Evolutionary conservation across 2,113 vertebrate species (phyloP).

Genomic region (Gambusia holbrooki): DNA sequence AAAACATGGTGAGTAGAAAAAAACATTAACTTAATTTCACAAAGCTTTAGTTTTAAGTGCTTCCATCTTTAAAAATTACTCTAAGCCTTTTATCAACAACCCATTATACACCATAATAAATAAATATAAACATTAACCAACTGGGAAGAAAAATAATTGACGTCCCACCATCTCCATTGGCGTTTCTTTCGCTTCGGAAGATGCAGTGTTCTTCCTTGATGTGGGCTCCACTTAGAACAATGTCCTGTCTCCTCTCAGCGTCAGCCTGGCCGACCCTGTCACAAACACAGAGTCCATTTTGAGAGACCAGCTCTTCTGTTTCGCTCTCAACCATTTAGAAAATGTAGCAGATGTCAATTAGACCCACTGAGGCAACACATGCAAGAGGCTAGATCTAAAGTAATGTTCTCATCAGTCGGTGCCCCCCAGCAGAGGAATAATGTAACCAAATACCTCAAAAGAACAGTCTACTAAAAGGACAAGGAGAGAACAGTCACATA

Average conservation of each 20-base stretch:
- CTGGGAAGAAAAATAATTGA: not conserved
- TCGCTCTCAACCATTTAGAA: slow-evolving; percentile 31
- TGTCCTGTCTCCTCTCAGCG: slow-evolving; percentile 94
- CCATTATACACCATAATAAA: not conserved
- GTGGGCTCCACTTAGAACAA: slow-evolving; percentile 95
- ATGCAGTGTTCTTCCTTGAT: slow-evolving; percentile 97
- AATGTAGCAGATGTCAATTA: slow-evolving; percentile 7
- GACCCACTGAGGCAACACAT: slow-evolving; percentile 5
- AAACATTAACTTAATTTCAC: not conserved
- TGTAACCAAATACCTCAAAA: slow-evolving; percentile 39
- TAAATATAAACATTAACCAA: not conserved
- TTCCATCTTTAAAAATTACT: not conserved
- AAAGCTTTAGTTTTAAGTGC: not conserved
- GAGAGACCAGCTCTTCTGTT: slow-evolving; percentile 8
- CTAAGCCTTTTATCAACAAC: not conserved
- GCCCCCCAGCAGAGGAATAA: not conserved
- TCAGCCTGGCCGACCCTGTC: slow-evolving; percentile 95
- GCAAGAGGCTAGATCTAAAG: slow-evolving; percentile 3
- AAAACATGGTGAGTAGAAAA: too few relatives aligned
- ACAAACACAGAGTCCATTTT: slow-evolving; percentile 52
- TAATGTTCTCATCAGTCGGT: slow-evolving; percentile 9
- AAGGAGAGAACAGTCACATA: slow-evolving; percentile 25
- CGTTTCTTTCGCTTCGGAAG: slow-evolving; percentile 92
- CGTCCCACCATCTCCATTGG: slow-evolving; percentile 87
- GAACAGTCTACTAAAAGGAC: slow-evolving; percentile 26